These are phyloP conservation scores for Cabera pusaria DNA, from an alignment of 2,888 invertebrate species.

Conservation along the genomic window DNA sequence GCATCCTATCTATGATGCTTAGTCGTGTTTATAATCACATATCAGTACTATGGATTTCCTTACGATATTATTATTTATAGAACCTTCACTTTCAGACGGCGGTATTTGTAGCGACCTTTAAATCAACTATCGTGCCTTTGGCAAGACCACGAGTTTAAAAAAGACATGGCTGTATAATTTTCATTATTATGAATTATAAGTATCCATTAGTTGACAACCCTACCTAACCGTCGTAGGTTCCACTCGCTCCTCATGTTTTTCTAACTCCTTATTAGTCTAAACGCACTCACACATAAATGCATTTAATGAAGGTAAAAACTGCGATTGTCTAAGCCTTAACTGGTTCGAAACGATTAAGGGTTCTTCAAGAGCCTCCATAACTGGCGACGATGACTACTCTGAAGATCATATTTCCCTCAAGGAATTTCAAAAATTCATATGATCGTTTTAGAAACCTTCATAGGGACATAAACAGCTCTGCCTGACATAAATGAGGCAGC, in stretches of 20 bases:
- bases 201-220: too few species aligned
- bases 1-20: too few species aligned
- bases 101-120: too few species aligned
- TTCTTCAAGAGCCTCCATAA: slow-evolving; percentile 12
- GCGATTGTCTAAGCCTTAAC: slow-evolving; percentile 30
- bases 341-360: slow-evolving; percentile 17
- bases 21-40: too few species aligned
- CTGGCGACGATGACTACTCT: slow-evolving; percentile 6
- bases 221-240: slow-evolving; percentile 21
- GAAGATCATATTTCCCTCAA: slow-evolving; percentile 16
- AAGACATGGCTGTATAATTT: too few species aligned
- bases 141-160: too few species aligned
- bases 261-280: slow-evolving; percentile 48
- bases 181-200: too few species aligned
- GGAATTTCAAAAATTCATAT: slow-evolving; percentile 15
- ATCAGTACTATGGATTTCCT: too few species aligned
- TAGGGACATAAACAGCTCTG: slow-evolving; percentile 7
- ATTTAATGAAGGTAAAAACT: slow-evolving; percentile 50
- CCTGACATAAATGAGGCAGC: slow-evolving; percentile 12
- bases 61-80: too few species aligned
- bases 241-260: slow-evolving; percentile 48
- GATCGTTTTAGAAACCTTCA: slow-evolving; percentile 17
- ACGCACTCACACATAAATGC: slow-evolving; percentile 43
- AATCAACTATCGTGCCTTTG: too few species aligned
- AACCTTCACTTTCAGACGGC: too few species aligned